phyloP scores from a whole-genome alignment of 2,888 invertebrate species.

The Ischnus inquisitorius region DNA sequence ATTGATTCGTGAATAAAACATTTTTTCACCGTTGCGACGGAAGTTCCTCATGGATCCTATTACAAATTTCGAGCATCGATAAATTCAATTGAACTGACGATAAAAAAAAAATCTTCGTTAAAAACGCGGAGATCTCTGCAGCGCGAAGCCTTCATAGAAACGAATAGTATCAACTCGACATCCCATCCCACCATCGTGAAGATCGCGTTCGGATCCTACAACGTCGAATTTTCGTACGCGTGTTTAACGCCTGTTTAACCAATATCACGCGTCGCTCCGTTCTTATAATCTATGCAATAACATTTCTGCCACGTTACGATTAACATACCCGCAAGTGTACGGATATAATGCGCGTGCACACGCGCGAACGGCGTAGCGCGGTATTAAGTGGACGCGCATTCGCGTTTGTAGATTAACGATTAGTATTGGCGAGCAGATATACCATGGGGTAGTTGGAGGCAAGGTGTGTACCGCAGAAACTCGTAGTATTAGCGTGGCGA shows the following conservation, averaged over 20 bases:
- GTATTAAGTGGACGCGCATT: constrained; percentile 36
- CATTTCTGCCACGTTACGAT: constrained; percentile 1
- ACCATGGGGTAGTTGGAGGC: constrained; percentile 6
- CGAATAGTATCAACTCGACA: background rate
- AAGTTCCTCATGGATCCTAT: background rate
- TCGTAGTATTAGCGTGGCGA: constrained; percentile 27
- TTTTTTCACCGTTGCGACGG: background rate
- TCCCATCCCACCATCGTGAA: constrained; percentile 20
- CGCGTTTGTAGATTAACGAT: constrained; percentile 15
- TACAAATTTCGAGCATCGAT: background rate
- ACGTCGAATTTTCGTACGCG: constrained; percentile 54
- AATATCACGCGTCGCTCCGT: constrained; percentile 53
- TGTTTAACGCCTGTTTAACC: constrained; percentile 40
- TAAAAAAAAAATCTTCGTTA: background rate
- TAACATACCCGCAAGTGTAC: background rate
- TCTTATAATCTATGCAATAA: constrained; percentile 54
- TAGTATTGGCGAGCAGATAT: constrained; percentile 14
- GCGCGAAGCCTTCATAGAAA: background rate
- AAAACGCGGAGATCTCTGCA: background rate
- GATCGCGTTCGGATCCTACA: constrained; percentile 20
- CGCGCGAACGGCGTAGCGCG: background rate
- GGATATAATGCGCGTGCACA: background rate
- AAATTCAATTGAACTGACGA: background rate
- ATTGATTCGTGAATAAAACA: background rate
- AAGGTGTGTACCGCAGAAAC: constrained; percentile 18